Evolutionary conservation across 2,113 vertebrate species (phyloP).

Genomic region (Sigmodon hispidus): DNA sequence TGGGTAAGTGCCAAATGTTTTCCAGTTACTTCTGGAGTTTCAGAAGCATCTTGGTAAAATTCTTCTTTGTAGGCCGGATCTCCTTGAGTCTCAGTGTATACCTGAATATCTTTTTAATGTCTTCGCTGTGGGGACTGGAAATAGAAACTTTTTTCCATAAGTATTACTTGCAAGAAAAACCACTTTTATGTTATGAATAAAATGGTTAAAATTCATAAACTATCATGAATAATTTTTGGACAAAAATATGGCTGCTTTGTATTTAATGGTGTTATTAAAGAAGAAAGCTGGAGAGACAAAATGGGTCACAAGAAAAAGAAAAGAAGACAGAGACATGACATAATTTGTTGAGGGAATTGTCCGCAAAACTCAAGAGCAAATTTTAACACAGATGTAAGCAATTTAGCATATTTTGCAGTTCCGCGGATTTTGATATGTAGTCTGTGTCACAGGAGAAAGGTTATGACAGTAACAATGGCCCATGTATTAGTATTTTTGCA

Average conservation of each 20-base stretch:
- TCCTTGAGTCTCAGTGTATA: not conserved
- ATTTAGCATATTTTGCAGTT: not conserved
- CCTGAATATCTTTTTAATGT: not conserved
- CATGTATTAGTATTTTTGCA: not conserved
- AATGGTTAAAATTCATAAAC: not conserved
- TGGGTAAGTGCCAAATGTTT: not conserved
- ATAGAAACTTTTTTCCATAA: not conserved
- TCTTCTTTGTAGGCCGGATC: not conserved
- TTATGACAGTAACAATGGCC: not conserved
- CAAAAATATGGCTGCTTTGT: not conserved
- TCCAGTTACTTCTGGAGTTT: not conserved
- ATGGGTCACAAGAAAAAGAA: too few species aligned
- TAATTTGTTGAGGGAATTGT: not conserved
- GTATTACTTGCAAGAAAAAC: constrained; percentile 6
- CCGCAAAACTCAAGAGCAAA: not conserved
- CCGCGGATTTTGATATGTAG: not conserved
- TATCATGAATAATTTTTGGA: not conserved
- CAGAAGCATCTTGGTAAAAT: not conserved
- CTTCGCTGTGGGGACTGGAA: not conserved
- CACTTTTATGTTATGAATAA: not conserved
- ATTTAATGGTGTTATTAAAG: not conserved
- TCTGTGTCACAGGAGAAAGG: not conserved
- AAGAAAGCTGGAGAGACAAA: not conserved
- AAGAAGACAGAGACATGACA: not conserved
- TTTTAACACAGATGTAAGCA: not conserved